phyloP scores from a whole-genome alignment of 92 coral and sea anemone species.

The Umimayanthus chanpuru region DNA sequence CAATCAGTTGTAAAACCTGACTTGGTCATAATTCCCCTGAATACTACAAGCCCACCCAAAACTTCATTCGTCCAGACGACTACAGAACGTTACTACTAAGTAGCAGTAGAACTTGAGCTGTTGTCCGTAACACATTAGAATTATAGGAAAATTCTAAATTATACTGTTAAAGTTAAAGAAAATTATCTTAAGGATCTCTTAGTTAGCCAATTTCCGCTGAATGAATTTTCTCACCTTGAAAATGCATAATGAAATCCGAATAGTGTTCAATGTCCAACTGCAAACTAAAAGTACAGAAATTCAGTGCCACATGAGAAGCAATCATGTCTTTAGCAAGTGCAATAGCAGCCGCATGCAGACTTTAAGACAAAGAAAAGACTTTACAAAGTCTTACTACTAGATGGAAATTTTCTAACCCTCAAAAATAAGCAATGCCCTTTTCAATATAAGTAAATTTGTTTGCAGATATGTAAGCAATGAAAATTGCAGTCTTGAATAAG shows the following conservation, averaged over 20 bases:
- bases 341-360: too few relatives aligned
- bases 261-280: slow-evolving; percentile 38
- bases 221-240: slow-evolving; percentile 4
- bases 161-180: background rate
- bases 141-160: too few relatives aligned
- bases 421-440: slow-evolving; percentile 3
- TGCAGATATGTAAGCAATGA: background rate
- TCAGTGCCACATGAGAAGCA: background rate
- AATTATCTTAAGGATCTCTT: background rate
- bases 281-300: background rate
- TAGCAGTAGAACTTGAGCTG: too few relatives aligned
- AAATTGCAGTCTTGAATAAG: background rate
- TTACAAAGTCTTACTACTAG: background rate
- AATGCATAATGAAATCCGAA: slow-evolving; percentile 20
- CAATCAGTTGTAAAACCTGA: too few relatives aligned
- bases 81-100: too few relatives aligned
- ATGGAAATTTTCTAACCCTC: background rate
- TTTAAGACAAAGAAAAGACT: too few relatives aligned
- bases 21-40: too few relatives aligned
- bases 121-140: too few relatives aligned
- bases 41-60: too few relatives aligned
- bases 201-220: background rate
- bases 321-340: background rate
- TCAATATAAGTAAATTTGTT: background rate
- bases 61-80: too few relatives aligned